Conservation (phyloP, 2,888 invertebrate genomes). For the Seira ritae region DNA sequence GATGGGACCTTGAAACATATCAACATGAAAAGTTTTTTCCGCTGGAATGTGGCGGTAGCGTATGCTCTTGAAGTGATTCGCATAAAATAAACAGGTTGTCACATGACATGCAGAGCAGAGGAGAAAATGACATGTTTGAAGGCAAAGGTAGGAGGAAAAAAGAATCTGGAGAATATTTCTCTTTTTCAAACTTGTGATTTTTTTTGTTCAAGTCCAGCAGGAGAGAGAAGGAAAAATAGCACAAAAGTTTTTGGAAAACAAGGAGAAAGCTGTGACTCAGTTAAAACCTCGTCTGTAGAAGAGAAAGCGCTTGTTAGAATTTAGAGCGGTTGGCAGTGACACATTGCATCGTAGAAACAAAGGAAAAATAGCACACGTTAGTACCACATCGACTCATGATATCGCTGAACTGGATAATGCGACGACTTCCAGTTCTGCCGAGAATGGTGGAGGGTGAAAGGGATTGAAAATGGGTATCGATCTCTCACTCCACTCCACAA, state of each 20-base stretch:
- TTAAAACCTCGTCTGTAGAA: not conserved
- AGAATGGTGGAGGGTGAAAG: constrained; percentile 4
- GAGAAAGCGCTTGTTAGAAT: constrained; percentile 31
- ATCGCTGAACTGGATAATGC: not conserved
- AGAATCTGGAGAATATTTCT: not conserved
- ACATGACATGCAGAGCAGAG: not conserved
- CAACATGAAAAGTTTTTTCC: not conserved
- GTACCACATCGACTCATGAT: not conserved
- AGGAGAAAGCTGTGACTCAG: constrained; percentile 2
- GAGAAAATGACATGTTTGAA: constrained; percentile 1
- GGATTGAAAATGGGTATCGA: constrained; percentile 17
- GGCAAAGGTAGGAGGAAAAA: not conserved
- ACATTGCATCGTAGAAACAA: constrained; percentile 28
- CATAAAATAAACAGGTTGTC: constrained; percentile 21
- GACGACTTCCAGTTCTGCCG: too few relatives aligned
- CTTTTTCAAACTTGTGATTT: not conserved
- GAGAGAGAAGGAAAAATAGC: not conserved
- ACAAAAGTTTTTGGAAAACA: constrained; percentile 5
- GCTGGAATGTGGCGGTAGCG: not conserved
- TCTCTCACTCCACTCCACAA: not conserved
- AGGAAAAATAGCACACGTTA: not conserved
- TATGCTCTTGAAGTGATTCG: not conserved
- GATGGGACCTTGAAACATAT: constrained; percentile 19
- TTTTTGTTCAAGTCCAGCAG: constrained; percentile 10
- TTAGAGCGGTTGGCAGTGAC: constrained; percentile 55